Conservation (phyloP, 2,888 invertebrate species). For the Hoplodrina ambigua region DNA sequence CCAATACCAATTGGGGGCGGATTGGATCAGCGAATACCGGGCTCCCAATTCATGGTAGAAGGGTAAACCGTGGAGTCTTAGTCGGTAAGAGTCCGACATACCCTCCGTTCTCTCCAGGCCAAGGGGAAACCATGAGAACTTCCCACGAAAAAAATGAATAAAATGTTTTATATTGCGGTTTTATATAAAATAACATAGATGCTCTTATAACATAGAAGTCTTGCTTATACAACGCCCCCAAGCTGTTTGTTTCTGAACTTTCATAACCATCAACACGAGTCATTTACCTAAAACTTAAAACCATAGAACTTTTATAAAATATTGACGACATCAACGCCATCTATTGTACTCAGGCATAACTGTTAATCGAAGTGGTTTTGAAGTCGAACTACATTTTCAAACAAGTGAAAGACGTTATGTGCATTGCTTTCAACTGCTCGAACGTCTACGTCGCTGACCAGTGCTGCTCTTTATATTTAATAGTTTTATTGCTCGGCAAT, state of each 20-base stretch:
- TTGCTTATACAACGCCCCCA: constrained; percentile 26
- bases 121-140: no score
- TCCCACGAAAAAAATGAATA: no score
- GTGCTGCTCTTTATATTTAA: background rate
- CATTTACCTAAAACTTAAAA: constrained; percentile 2
- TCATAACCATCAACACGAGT: background rate
- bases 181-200: no score
- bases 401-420: constrained; percentile 39
- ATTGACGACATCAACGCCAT: constrained; percentile 39
- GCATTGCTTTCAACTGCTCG: background rate
- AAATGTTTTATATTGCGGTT: no score
- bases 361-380: background rate
- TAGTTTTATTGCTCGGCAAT: constrained; percentile 3
- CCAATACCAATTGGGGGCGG: no score
- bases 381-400: background rate
- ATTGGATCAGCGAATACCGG: no score
- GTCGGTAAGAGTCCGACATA: no score
- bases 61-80: no score
- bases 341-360: constrained; percentile 13
- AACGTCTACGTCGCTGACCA: no score
- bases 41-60: no score
- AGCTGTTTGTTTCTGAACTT: constrained; percentile 4
- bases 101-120: no score
- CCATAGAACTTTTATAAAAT: background rate
- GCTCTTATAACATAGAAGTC: background rate